phyloP scores from a whole-genome alignment of 2,797 vertebrate species.

The Euthynnus affinis region DNA sequence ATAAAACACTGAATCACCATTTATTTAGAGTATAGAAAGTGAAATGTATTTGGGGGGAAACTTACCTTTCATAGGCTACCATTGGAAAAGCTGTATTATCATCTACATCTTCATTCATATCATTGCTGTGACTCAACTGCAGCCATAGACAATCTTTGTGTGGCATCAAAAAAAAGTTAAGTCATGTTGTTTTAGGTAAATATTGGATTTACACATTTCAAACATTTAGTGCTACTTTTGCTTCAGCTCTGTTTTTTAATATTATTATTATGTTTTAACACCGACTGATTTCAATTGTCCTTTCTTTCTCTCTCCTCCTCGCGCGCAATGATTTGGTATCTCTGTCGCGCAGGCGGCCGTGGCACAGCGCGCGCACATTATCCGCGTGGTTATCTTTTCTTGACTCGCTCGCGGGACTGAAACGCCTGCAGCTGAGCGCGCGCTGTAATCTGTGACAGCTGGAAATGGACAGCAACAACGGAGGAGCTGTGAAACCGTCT shows the following conservation, averaged over 20 bases:
- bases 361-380: slow-evolving; percentile 58
- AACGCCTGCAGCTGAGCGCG: slow-evolving; percentile 68
- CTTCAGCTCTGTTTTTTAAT: slow-evolving; percentile 1
- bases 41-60: neutral
- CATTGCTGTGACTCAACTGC: neutral
- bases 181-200: neutral
- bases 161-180: slow-evolving; percentile 9
- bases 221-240: neutral
- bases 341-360: slow-evolving; percentile 53
- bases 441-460: slow-evolving; percentile 62
- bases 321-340: slow-evolving; percentile 52
- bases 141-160: too few relatives aligned
- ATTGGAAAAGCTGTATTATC: neutral
- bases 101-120: neutral
- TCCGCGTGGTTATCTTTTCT: slow-evolving; percentile 53
- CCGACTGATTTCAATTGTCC: slow-evolving; percentile 3
- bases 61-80: too few relatives aligned
- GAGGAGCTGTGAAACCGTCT: slow-evolving; percentile 43
- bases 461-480: slow-evolving; percentile 68
- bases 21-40: neutral
- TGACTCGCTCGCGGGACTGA: slow-evolving; percentile 67
- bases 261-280: neutral
- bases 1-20: too few relatives aligned
- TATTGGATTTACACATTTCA: neutral
- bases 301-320: slow-evolving; percentile 8